Base-by-base conservation (phyloP, 1,140 invertebrate genomes). In the Drosophila watanabei region DNA sequence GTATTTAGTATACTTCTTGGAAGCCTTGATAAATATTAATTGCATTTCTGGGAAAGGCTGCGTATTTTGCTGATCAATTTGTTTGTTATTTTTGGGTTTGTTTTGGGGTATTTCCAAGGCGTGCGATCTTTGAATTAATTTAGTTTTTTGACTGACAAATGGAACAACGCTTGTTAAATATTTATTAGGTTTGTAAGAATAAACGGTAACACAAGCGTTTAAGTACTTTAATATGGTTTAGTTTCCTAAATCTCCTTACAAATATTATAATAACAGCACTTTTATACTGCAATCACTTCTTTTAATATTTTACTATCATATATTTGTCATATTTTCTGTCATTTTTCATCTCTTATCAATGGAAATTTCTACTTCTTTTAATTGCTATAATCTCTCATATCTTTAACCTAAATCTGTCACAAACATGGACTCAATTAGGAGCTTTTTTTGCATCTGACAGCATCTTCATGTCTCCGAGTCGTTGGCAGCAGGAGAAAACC, bases 401-500 rank as follows among this genome's bases (percentile, higher is more conserved):
- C 37, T 72, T 0, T 60, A 71, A 60, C 68, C 54, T 30, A 72
- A 61, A 73, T 73, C 54, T 73, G 69, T 11, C n/a, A 60, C 11
- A 10, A 43, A 41, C 24, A 32, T 51, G 43, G 24, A 52, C 43
- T 43, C 41, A 41, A 54, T 49, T 68, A 72, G 70, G 35, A n/a
- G 68, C 32, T 83, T 80, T 88, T 45, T 41, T 48, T 14, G 39
- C 69, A 78, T 56, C 49, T 51, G 46, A 57, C 70, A 54, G 41
- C 72, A 75, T 75, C 72, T 75, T 75, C 49, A 63, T 51, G 45
- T 46, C 69, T 33, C 30, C 33, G 37, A 78, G 33, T 59, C 32
- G 70, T 77, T 78, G 43, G 56, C 54, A 30, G 46, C 59, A 75
- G 70, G 80, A 71, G 85, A 87, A 87, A 87, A 63, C 49, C n/a